Base-by-base conservation (phyloP, 2,113 vertebrate genomes). In the Chascanopsetta lugubris region DNA sequence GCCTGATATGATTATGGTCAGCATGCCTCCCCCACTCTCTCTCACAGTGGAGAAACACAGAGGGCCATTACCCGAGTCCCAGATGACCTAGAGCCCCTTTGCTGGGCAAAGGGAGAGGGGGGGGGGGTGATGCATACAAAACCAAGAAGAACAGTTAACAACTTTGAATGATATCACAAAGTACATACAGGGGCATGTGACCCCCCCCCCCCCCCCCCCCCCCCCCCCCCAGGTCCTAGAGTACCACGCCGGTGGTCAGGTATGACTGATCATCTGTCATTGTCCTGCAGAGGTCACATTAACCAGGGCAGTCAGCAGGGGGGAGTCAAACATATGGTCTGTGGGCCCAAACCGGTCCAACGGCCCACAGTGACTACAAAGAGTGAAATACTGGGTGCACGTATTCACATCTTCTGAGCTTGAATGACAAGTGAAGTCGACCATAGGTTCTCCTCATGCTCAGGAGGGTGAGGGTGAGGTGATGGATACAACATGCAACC, bases 1-100 rank as follows among this genome's bases (percentile, higher is more conserved):
- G 73, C 82, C 85, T 91, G 88, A 92, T 88, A 78, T 87, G 79
- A 91, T 92, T 91, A 89, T 74, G 73, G 84, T 82, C 82, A 84
- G 82, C 83, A 76, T 46, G 79, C 74, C 59, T 74, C 58, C 68
- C 79, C 68, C 79, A 59, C 69, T 81, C 50, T 32, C 76, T 67
- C 61, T 82, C 84, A 79, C 84, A 82, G 62, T 74, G 77, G 68
- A 72, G 67, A 22, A 71, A 63, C 81, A 82, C 70, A 62, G 65
- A 72, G 76, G 82, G 75, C 79, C 64, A 80, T 84, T 90, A 85
- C 75, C 59, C 55, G 15, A 80, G 77, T 87, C 85, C 79, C 85
- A 1, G n/a, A 60, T 88, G 88, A 83, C 73, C 24, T n/a, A 64
- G 11, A 42, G 25, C n/a, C 54, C 21, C 32, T 66, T 69, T 70